These are phyloP conservation scores for Glyptemys insculpta DNA, from an alignment of 2,797 vertebrate genomes.

Conservation along the genomic window DNA sequence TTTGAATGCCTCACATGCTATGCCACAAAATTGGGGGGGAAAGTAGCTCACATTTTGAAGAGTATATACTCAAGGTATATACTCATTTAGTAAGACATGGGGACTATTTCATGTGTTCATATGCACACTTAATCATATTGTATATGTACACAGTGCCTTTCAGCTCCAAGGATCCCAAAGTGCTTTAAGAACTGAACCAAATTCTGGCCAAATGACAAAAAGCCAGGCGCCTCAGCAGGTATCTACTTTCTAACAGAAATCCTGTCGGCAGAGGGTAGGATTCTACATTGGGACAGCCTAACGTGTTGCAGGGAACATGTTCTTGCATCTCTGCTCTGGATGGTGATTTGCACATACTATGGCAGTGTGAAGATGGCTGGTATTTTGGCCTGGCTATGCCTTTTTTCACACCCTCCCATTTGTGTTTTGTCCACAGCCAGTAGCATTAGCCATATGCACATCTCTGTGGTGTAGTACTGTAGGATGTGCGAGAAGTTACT, in stretches of 20 bases:
- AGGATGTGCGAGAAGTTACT: not conserved
- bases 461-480: not conserved
- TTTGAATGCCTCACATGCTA: not conserved
- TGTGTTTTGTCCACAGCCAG: not conserved
- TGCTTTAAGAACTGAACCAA: not conserved
- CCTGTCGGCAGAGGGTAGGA: not conserved
- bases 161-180: not conserved
- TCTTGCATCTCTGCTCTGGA: not conserved
- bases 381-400: not conserved
- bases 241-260: rapidly evolving
- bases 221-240: not conserved
- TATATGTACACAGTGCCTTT: rapidly evolving
- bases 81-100: not conserved
- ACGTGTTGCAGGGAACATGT: not conserved
- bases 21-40: not conserved
- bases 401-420: not conserved
- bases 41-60: not conserved
- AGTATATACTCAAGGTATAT: not conserved
- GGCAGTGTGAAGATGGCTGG: not conserved
- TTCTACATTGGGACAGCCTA: not conserved
- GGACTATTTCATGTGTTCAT: not conserved
- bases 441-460: not conserved
- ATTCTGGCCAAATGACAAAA: not conserved
- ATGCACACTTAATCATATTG: rapidly evolving
- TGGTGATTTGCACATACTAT: not conserved